phyloP scores from a whole-genome alignment of 2,888 invertebrate species.

The Leptothorax acervorum region DNA sequence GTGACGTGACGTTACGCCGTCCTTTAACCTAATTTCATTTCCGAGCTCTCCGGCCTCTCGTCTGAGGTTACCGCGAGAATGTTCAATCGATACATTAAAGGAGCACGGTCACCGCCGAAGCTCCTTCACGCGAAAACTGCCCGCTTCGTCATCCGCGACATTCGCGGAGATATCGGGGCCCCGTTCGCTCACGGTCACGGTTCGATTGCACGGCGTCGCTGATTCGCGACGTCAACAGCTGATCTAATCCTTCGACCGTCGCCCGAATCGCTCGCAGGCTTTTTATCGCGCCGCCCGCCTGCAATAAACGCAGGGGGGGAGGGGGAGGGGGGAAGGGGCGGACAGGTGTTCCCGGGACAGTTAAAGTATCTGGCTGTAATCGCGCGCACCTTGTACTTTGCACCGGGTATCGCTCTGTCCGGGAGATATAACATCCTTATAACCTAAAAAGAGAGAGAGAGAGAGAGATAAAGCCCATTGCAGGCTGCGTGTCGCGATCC shows the following conservation, averaged over 20 bases:
- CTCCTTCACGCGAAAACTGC: slow-evolving; percentile 8
- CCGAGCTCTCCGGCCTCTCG: slow-evolving; percentile 16
- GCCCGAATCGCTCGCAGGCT: slow-evolving; percentile 33
- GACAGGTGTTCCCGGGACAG: background rate
- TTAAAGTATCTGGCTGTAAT: slow-evolving; percentile 37
- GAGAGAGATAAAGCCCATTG: background rate
- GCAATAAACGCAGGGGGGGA: background rate
- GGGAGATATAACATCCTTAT: slow-evolving; percentile 37
- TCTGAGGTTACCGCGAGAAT: slow-evolving; percentile 56
- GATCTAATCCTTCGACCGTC: slow-evolving; percentile 53
- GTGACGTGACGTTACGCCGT: slow-evolving; percentile 48
- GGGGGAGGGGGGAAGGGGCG: slow-evolving; percentile 18
- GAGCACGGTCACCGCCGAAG: slow-evolving; percentile 15
- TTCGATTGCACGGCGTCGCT: slow-evolving; percentile 44
- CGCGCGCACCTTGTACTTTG: slow-evolving; percentile 57
- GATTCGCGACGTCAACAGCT: slow-evolving; percentile 63
- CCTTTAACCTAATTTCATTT: slow-evolving; percentile 75
- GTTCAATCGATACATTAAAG: slow-evolving; percentile 68
- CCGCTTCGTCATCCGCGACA: background rate
- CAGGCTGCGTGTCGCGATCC: background rate
- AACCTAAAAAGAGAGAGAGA: slow-evolving; percentile 44
- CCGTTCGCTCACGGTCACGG: background rate
- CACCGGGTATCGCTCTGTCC: slow-evolving; percentile 26
- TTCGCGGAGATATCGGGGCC: background rate
- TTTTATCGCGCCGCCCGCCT: background rate